Base-by-base conservation (phyloP, 2,113 vertebrate species). In the Mola mola region DNA sequence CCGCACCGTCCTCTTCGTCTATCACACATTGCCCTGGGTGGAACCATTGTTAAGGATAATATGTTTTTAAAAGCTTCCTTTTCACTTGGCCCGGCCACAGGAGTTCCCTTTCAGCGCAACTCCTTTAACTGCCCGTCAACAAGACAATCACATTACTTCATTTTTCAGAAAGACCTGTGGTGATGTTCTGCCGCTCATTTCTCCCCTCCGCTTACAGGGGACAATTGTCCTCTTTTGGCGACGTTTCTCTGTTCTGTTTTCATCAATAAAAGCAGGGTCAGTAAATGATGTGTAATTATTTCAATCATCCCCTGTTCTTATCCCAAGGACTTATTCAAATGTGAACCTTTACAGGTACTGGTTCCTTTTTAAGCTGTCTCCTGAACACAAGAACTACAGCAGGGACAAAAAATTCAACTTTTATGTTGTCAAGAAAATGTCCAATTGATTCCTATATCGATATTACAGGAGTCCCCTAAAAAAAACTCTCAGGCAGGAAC, bases 21-120 rank as follows among this genome's bases (percentile, higher is more conserved):
- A 73, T 78, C 63, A 55, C 66, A 66, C 26, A 62, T 69, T 6
- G 64, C 73, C 78, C 34, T 36, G 73, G 71, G 77, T 52, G 75
- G 58, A 70, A 57, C 62, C 62, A 73, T 87, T 88, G 78, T 86
- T 67, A 24, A 48, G 15, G 48, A 79, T 87, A 84, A 85, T 85
- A 60, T 84, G 47, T 78, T 86, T 79, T 78, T 82, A 79, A 79
- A 76, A 85, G 71, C 69, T 67, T 82, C 70, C 25, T 74, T 77
- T 73, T 65, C 53, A 52, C 44, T 53, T 58, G 48, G 28, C 44
- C 60, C 2, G 8, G 73, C 66, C 76, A 84, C 73, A 78, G 79
- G 67, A 79, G 50, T 79, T 46, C 13, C 74, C 49, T 78, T 79
- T 84, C 78, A 84, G 37, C 15, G 2, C 37, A 3, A 78, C 75